Conservation (phyloP, 2,888 invertebrate species). For the Polyommatus icarus region DNA sequence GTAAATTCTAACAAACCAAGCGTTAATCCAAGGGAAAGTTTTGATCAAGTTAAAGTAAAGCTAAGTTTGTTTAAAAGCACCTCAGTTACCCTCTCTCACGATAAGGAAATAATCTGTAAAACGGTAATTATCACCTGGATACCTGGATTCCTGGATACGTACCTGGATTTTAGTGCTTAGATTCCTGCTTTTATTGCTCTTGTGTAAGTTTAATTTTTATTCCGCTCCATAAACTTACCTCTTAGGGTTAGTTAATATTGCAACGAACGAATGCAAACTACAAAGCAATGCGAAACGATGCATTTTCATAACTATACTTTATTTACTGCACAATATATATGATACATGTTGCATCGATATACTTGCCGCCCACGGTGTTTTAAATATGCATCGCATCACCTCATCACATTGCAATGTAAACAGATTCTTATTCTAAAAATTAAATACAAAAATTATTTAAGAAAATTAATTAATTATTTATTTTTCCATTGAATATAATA, state of each 20-base stretch:
- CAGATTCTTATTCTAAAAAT: too few relatives aligned
- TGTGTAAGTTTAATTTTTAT: not conserved
- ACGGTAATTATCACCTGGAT: conserved; percentile 1
- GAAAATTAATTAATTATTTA: too few relatives aligned
- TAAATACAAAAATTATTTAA: too few relatives aligned
- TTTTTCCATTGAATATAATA: too few relatives aligned
- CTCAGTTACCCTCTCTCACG: not conserved
- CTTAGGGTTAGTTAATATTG: not conserved
- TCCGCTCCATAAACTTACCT: not conserved
- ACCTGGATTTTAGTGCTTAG: not conserved
- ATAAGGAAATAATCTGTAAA: conserved; percentile 17
- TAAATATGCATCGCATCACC: too few relatives aligned
- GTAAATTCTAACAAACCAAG: not conserved
- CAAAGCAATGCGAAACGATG: not conserved
- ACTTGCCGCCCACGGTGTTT: too few relatives aligned
- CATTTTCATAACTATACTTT: not conserved
- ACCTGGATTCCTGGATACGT: not conserved
- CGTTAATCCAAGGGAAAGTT: conserved; percentile 1
- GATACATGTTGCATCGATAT: too few relatives aligned
- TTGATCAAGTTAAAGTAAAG: conserved; percentile 22
- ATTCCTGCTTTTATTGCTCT: not conserved
- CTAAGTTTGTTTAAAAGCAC: conserved; percentile 21
- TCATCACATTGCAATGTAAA: too few relatives aligned
- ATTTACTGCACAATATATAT: too few relatives aligned
- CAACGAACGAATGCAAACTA: not conserved